These are phyloP conservation scores for Ictalurus furcatus DNA, from an alignment of 2,113 vertebrate genomes.

Conservation along the genomic window DNA sequence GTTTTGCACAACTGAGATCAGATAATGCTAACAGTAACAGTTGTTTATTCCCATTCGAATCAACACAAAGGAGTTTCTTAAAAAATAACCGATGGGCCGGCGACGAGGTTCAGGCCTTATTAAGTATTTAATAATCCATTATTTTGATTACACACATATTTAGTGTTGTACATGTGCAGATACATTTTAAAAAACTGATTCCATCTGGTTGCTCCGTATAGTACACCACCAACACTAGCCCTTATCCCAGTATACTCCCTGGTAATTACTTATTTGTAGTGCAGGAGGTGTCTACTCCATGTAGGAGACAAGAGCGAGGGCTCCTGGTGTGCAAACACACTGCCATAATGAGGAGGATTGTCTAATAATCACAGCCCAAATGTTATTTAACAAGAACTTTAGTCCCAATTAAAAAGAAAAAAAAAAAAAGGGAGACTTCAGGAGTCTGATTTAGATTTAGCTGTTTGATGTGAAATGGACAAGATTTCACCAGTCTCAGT, in stretches of 20 bases:
- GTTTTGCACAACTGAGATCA: not conserved
- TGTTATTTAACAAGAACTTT: slow-evolving; percentile 1
- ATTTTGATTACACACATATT: not conserved
- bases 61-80: too few relatives aligned
- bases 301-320: not conserved
- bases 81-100: too few relatives aligned
- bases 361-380: slow-evolving; percentile 30
- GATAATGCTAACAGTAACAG: not conserved
- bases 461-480: slow-evolving; percentile 3
- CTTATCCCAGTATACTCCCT: not conserved
- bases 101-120: too few relatives aligned
- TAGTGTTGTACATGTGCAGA: not conserved
- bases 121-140: too few relatives aligned
- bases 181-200: slow-evolving; percentile 22
- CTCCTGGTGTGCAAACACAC: slow-evolving; percentile 13
- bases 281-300: slow-evolving; percentile 12
- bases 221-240: slow-evolving; percentile 13
- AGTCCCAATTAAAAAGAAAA: not conserved
- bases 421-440: slow-evolving; percentile 1
- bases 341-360: slow-evolving; percentile 19
- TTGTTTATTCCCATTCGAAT: too few relatives aligned
- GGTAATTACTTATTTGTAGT: slow-evolving; percentile 22
- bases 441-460: slow-evolving; percentile 15
- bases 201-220: slow-evolving; percentile 18
- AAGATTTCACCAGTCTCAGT: slow-evolving; percentile 5